phyloP scores from a whole-genome alignment of 2,113 vertebrate species.

The Nothocercus julius region DNA sequence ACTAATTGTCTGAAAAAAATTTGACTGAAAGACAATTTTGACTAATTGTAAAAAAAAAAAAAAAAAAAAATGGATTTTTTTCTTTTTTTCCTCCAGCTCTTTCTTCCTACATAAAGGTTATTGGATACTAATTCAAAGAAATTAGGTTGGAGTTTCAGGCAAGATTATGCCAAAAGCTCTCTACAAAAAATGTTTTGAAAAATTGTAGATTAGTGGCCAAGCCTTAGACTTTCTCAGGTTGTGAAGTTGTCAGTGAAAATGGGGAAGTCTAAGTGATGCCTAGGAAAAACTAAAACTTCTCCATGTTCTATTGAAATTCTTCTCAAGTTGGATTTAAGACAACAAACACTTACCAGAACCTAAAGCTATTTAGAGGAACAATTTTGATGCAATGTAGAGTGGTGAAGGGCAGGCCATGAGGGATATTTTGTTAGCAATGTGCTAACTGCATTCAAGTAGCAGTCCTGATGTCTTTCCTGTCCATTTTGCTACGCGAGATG shows the following conservation, averaged over 20 bases:
- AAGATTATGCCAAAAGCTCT: neutral
- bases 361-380: neutral
- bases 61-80: no score
- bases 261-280: neutral
- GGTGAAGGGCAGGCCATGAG: neutral
- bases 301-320: neutral
- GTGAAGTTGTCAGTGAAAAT: neutral
- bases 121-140: neutral
- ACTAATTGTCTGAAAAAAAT: neutral
- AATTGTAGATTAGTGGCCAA: no score
- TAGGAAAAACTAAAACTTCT: neutral
- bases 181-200: neutral
- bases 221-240: neutral
- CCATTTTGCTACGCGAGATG: neutral
- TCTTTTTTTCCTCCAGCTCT: neutral
- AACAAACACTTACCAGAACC: neutral
- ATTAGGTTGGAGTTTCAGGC: neutral
- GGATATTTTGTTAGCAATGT: neutral
- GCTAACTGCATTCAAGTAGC: neutral
- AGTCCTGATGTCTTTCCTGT: neutral
- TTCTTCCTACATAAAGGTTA: neutral
- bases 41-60: neutral
- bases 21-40: neutral
- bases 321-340: neutral
- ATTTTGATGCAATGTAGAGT: neutral